Evolutionary conservation across 2,888 invertebrate species (phyloP), one percentile per base, ranked within the genome.

Genomic region (Amaurobius ferox): DNA sequence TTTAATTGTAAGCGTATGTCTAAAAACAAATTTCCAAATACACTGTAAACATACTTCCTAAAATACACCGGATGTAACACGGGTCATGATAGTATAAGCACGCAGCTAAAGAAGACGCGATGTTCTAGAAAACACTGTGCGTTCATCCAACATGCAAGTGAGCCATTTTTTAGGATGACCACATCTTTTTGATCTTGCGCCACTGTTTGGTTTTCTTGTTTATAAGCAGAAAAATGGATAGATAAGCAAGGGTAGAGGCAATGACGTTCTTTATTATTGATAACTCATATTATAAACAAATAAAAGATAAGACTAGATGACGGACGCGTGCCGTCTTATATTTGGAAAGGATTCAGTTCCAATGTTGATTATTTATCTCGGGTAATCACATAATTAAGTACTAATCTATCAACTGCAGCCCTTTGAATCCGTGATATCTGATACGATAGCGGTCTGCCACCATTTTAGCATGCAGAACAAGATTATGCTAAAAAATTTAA

Each of bases 231-330:
- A 55, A n/a, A 23, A 9, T 16, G 23, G 16, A 16, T 44, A 6
- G 55, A 55, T 55, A 55, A 55, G 55, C 23, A 1, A 3, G 23
- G 5, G 55, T 23, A 55, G 23, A 55, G 23, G 23, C 6, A 44
- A 16, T 16, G 44, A 9, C 16, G 9, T 44, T 44, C 16, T 16
- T 44, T 44, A 11, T 44, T 44, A 55, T 55, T 23, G 23, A 55
- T 55, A 55, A 55, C 6, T 23, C 13, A 55, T 55, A 16, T 55
- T 55, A 55, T 55, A 55, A 55, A 55, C 55, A 55, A 55, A 55
- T 23, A 55, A 23, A 55, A 55, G 55, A 55, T 55, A 55, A 55
- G 44, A 55, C 23, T 5, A 11, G 23, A 3, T 11, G 55, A 55
- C 2, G 23, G 23, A 23, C 23, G 55, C 55, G 55, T 55, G 55